Evolutionary conservation across 1,140 invertebrate species (phyloP).

Genomic region (Formica exsecta): DNA sequence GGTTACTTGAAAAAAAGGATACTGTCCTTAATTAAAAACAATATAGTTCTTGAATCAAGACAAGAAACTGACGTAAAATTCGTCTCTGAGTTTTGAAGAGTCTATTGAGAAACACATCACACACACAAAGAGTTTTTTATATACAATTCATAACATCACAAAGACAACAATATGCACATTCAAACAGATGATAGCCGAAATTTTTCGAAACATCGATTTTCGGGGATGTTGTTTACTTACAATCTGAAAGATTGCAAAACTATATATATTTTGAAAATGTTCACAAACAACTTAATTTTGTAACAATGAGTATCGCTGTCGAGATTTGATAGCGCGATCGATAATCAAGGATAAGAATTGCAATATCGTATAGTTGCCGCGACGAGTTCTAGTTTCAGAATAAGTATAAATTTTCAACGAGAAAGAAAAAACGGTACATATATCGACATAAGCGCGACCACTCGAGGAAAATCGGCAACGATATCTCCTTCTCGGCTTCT

Average conservation of each 20-base stretch:
- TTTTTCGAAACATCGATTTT: background rate
- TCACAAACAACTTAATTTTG: background rate
- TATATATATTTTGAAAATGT: background rate
- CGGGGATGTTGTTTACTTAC: background rate
- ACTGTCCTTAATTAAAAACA: too few relatives aligned
- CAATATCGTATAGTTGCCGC: constrained; percentile 36
- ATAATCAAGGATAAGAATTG: background rate
- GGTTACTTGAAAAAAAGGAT: too few relatives aligned
- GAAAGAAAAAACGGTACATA: constrained; percentile 63
- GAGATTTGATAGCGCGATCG: background rate
- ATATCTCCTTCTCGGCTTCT: background rate
- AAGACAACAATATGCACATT: background rate
- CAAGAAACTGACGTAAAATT: constrained; percentile 13
- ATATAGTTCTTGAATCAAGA: background rate
- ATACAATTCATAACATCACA: background rate
- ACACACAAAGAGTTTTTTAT: background rate
- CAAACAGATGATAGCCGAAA: background rate
- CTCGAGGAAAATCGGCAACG: background rate
- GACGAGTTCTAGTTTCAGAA: constrained; percentile 61
- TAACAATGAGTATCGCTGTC: background rate
- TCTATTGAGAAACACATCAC: background rate
- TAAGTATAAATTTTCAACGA: constrained; percentile 59
- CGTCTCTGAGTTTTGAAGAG: background rate
- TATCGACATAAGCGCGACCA: constrained; percentile 60
- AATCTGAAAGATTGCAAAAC: background rate